Conservation (phyloP, 1,140 invertebrate species). For the Bombus confusus region DNA sequence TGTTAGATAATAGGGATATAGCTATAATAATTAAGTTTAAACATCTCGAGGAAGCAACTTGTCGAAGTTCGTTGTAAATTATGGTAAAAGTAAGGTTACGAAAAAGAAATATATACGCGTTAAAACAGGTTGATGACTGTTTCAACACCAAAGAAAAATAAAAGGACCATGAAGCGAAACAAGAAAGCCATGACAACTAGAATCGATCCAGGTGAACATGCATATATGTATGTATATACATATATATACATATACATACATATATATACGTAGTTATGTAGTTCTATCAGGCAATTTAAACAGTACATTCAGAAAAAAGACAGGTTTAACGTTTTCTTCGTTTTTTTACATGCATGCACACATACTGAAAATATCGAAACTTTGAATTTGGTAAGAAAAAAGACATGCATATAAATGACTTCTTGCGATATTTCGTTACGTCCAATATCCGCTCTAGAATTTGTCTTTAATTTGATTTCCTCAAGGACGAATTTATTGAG, state of each 20-base stretch:
- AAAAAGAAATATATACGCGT: too few relatives aligned
- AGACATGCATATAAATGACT: background rate
- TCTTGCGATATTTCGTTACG: too few relatives aligned
- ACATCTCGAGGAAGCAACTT: background rate
- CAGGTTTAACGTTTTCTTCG: background rate
- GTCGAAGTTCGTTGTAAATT: background rate
- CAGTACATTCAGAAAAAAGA: background rate
- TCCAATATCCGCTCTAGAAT: too few relatives aligned
- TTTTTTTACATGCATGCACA: too few relatives aligned
- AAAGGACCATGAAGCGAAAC: background rate
- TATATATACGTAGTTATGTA: background rate
- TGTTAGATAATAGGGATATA: background rate
- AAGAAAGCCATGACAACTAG: background rate
- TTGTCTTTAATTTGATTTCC: too few relatives aligned
- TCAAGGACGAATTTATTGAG: background rate
- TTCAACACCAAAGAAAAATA: background rate
- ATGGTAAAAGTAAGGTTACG: background rate
- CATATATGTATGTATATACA: too few relatives aligned
- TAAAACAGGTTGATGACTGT: slow-evolving; percentile 8
- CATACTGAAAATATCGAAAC: background rate
- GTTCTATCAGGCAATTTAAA: background rate
- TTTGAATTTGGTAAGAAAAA: background rate
- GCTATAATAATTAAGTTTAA: background rate
- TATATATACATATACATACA: background rate
- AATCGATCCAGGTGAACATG: background rate